These are phyloP conservation scores for Siphlonurus alternatus DNA, from an alignment of 2,888 invertebrate species.

Conservation along the genomic window DNA sequence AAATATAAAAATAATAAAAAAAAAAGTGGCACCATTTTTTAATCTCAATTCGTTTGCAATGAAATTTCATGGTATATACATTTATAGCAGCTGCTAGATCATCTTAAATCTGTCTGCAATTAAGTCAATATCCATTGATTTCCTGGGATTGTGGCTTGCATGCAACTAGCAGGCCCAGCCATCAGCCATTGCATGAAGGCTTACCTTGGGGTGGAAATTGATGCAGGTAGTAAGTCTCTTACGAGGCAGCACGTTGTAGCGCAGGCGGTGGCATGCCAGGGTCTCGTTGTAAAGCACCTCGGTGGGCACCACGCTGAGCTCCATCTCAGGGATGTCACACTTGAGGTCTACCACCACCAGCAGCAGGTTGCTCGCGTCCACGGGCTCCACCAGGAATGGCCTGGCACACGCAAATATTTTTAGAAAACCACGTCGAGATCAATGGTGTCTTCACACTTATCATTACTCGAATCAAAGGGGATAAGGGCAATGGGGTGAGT, in stretches of 20 bases:
- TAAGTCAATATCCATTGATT: too few relatives aligned
- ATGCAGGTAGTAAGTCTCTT: slow-evolving; percentile 18
- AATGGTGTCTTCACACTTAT: too few relatives aligned
- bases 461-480: too few relatives aligned
- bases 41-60: neutral
- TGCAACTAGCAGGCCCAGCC: too few relatives aligned
- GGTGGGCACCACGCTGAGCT: slow-evolving; percentile 15
- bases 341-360: slow-evolving; percentile 58
- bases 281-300: slow-evolving; percentile 15
- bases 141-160: too few relatives aligned
- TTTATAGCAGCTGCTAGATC: too few relatives aligned
- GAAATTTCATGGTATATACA: too few relatives aligned
- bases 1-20: neutral
- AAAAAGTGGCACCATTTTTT: neutral
- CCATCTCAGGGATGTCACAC: slow-evolving; percentile 13
- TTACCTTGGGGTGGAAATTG: slow-evolving; percentile 20
- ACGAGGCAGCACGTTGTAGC: slow-evolving; percentile 16
- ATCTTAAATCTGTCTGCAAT: too few relatives aligned
- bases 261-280: slow-evolving; percentile 16
- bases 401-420: too few relatives aligned
- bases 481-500: too few relatives aligned
- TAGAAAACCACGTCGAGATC: too few relatives aligned
- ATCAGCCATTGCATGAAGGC: too few relatives aligned
- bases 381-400: slow-evolving; percentile 22
- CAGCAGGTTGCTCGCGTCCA: slow-evolving; percentile 64